Conservation (phyloP, 2,113 vertebrate genomes). For the Lanius collurio region DNA sequence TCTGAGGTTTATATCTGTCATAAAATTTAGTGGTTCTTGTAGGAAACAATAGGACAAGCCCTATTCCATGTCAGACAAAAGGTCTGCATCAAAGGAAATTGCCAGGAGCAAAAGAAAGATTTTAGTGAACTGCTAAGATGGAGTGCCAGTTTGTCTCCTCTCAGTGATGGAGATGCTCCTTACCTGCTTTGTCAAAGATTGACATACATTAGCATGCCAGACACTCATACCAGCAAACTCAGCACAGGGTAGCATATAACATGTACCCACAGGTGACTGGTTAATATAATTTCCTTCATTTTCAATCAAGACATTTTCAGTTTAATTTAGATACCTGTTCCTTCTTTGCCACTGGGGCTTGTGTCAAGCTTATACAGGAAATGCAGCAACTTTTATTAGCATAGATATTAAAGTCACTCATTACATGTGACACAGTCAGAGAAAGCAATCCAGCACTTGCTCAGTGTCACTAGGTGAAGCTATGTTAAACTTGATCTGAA, state of each 20-base stretch:
- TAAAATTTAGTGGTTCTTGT: not conserved
- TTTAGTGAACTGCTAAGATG: not conserved
- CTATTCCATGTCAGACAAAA: not conserved
- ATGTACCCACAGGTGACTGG: constrained; percentile 1
- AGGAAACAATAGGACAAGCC: not conserved
- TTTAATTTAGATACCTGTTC: constrained; percentile 42
- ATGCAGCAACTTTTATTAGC: constrained; percentile 7
- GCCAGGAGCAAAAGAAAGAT: not conserved
- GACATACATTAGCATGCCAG: not conserved
- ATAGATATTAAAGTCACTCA: constrained; percentile 46
- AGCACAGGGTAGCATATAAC: not conserved
- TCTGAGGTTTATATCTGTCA: not conserved
- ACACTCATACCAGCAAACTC: not conserved
- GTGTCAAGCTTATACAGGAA: not conserved
- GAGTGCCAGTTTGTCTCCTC: not conserved
- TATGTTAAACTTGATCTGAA: not conserved
- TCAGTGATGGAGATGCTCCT: not conserved
- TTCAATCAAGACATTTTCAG: constrained; percentile 32
- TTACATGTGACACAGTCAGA: not conserved
- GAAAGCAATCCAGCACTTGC: not conserved
- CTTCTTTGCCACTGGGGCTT: constrained; percentile 4
- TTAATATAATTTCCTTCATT: constrained; percentile 43
- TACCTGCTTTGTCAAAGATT: not conserved
- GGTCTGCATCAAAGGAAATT: not conserved
- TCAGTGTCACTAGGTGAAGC: not conserved